Conservation (phyloP, 2,113 vertebrate genomes). For the Pseudorectes ferrugineus region DNA sequence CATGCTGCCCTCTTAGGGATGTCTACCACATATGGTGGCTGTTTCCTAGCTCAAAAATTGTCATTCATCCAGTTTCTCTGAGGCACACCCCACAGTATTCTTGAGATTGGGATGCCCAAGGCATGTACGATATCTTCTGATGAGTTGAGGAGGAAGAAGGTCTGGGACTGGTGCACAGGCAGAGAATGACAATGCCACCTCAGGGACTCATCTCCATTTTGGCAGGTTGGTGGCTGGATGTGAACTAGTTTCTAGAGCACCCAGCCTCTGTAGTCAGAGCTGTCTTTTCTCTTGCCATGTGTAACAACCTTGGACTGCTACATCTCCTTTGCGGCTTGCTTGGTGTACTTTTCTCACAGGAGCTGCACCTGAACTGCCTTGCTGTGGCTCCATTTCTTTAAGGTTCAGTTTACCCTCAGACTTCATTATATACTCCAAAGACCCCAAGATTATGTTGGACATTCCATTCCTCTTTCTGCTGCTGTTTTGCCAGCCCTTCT, state of each 20-base stretch:
- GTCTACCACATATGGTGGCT: background rate
- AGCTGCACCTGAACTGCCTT: background rate
- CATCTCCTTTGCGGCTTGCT: background rate
- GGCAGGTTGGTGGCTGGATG: background rate
- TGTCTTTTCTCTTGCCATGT: background rate
- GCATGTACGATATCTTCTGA: fast-evolving
- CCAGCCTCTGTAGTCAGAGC: background rate
- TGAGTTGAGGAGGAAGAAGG: background rate
- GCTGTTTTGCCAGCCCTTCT: background rate
- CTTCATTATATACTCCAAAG: background rate
- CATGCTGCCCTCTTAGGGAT: background rate
- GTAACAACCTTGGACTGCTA: background rate
- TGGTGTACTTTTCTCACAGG: background rate
- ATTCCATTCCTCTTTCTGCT: background rate
- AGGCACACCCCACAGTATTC: background rate
- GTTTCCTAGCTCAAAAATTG: background rate
- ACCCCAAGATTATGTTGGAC: background rate
- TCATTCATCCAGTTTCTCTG: background rate
- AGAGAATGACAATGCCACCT: background rate
- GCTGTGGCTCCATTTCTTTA: background rate
- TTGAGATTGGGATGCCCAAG: background rate
- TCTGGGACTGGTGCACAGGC: background rate
- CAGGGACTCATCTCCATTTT: background rate
- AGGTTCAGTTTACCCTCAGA: background rate
- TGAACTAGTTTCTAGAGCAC: background rate